Evolutionary conservation across 2,888 invertebrate genomes (phyloP).

Genomic region (Lasioglossum leucozonium): DNA sequence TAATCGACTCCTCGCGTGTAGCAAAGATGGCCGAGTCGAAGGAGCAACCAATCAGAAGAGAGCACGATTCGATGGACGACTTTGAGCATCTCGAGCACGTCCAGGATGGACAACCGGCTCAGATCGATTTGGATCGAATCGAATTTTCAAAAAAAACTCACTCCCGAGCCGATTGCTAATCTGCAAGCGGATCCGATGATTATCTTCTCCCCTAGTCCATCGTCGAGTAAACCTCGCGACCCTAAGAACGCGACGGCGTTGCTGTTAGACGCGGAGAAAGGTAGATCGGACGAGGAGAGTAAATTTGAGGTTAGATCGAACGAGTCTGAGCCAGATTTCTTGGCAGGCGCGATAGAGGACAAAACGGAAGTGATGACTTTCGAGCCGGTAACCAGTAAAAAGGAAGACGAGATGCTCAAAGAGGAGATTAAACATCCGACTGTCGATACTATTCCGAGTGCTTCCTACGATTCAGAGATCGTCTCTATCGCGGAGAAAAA

Average conservation of each 20-base stretch:
- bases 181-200: slow-evolving; percentile 41
- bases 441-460: slow-evolving; percentile 12
- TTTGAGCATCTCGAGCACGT: slow-evolving; percentile 90
- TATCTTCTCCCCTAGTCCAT: slow-evolving; percentile 27
- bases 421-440: slow-evolving; percentile 1
- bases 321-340: slow-evolving; percentile 28
- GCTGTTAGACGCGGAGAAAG: slow-evolving; percentile 43
- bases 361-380: slow-evolving; percentile 16
- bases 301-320: slow-evolving; percentile 51
- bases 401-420: slow-evolving; percentile 18
- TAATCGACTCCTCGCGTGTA: slow-evolving; percentile 50
- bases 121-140: slow-evolving; percentile 78
- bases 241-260: slow-evolving; percentile 38
- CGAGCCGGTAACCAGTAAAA: not conserved
- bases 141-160: slow-evolving; percentile 65
- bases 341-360: slow-evolving; percentile 24
- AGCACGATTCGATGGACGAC: slow-evolving; percentile 90
- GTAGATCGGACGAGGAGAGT: slow-evolving; percentile 9
- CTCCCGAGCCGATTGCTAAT: not conserved
- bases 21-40: slow-evolving; percentile 57
- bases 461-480: slow-evolving; percentile 12
- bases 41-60: slow-evolving; percentile 84
- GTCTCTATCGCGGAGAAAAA: slow-evolving; percentile 15
- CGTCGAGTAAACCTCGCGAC: slow-evolving; percentile 20
- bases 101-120: slow-evolving; percentile 47